Percentiles rank a stretch among this genome's conserved stretches.
These are phyloP conservation scores for Clusia tigrina DNA, from an alignment of 2,888 invertebrate species.

Conservation along the genomic window DNA sequence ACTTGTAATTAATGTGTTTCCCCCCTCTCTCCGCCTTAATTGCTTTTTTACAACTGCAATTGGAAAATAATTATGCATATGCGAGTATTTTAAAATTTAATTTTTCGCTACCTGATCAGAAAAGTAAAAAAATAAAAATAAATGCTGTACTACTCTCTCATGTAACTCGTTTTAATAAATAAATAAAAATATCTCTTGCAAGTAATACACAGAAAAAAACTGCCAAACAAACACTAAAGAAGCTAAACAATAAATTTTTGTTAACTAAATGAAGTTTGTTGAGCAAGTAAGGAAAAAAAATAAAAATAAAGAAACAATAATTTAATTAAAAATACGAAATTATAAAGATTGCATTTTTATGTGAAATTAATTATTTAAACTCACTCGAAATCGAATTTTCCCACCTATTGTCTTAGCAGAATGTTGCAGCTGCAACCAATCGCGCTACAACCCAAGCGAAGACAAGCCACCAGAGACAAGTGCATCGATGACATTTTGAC, in stretches of 20 bases:
- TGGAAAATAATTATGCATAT: constrained; percentile 1
- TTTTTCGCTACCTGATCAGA: not conserved
- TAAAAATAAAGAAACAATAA: not conserved
- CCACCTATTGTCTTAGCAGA: not conserved
- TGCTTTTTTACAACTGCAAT: not conserved
- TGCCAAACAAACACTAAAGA: not conserved
- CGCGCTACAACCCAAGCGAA: too few relatives aligned
- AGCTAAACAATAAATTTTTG: not conserved
- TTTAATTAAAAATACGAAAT: not conserved
- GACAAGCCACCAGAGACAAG: too few relatives aligned
- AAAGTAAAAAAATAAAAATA: not conserved
- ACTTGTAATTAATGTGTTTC: too few relatives aligned
- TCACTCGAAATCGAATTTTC: not conserved
- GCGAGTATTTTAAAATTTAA: constrained; percentile 1
- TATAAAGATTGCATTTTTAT: not conserved
- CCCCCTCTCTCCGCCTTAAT: too few relatives aligned
- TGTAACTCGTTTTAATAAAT: not conserved
- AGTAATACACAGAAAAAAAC: too few relatives aligned
- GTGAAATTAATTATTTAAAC: constrained; percentile 11
- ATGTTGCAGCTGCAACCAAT: too few relatives aligned
- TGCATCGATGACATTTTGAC: not conserved
- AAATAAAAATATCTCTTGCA: not conserved
- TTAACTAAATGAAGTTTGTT: too few relatives aligned
- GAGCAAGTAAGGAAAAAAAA: too few relatives aligned
- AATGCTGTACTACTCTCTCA: not conserved